A percentile compares a stretch with the other conserved stretches of the same genome.
phyloP scores from a whole-genome alignment of 2,797 vertebrate genomes.

The Chrysocyon brachyurus region DNA sequence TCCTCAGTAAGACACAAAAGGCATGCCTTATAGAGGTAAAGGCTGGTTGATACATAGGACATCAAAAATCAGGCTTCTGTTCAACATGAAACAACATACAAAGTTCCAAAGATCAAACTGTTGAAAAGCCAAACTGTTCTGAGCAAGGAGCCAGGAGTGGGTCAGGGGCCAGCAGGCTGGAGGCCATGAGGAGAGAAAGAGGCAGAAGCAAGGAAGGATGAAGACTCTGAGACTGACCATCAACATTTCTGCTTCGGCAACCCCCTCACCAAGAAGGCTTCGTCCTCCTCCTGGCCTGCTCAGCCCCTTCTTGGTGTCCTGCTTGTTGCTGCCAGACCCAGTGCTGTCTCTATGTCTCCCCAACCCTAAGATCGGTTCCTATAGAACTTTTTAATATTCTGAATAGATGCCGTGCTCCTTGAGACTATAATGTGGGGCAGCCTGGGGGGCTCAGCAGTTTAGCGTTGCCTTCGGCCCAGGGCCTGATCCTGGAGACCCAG shows the following conservation, averaged over 20 bases:
- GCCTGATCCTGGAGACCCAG: too few species aligned
- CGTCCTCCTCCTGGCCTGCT: background rate
- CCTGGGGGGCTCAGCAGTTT: too few species aligned
- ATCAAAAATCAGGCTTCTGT: background rate
- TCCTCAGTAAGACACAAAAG: background rate
- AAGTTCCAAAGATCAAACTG: background rate
- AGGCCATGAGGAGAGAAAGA: background rate
- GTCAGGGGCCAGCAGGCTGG: fast-evolving
- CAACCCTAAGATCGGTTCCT: background rate
- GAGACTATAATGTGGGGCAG: background rate
- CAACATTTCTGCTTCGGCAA: background rate
- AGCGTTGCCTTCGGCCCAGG: too few species aligned
- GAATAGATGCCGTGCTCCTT: background rate
- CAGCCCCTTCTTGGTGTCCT: background rate
- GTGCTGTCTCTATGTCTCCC: background rate
- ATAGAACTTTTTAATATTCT: background rate
- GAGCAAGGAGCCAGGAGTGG: background rate
- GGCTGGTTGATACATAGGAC: background rate
- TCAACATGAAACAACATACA: background rate
- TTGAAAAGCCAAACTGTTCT: background rate
- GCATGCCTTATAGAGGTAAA: background rate
- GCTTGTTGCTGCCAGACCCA: background rate
- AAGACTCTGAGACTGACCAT: background rate
- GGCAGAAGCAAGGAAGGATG: too few species aligned
- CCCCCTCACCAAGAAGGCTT: background rate